Evolutionary conservation across 2,888 invertebrate species (phyloP).

Genomic region (Malthinus flaveolus): DNA sequence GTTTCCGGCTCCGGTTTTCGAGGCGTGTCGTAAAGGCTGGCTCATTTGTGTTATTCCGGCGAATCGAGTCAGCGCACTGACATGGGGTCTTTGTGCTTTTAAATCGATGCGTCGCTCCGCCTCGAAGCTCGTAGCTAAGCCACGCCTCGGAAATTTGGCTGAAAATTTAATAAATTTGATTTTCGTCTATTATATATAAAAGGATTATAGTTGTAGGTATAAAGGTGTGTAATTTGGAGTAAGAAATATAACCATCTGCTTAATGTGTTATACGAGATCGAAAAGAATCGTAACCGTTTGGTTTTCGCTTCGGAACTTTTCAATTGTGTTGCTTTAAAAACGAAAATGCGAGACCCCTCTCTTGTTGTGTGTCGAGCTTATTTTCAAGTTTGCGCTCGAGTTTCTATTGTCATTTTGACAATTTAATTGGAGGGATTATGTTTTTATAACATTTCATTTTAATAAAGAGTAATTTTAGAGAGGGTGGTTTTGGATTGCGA

Average conservation of each 20-base stretch:
- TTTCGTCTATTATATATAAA: too few relatives aligned
- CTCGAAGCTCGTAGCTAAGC: not conserved
- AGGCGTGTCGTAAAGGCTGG: conserved; percentile 12
- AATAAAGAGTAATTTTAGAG: not conserved
- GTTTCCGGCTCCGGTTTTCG: conserved; percentile 11
- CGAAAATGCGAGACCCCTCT: conserved; percentile 5
- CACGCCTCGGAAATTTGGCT: not conserved
- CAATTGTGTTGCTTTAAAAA: not conserved
- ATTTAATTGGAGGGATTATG: conserved; percentile 20
- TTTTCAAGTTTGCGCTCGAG: conserved; percentile 9
- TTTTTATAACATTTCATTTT: not conserved
- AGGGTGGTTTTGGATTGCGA: too few relatives aligned
- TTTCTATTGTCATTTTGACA: conserved; percentile 16
- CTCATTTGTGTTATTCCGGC: conserved; percentile 5
- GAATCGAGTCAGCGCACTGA: conserved; percentile 18
- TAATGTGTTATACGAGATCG: too few relatives aligned
- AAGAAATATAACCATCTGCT: conserved; percentile 13
- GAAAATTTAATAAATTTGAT: too few relatives aligned
- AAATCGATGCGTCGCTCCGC: conserved; percentile 22
- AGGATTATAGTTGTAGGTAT: too few relatives aligned
- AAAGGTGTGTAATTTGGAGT: not conserved
- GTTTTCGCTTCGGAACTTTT: not conserved
- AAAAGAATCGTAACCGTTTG: too few relatives aligned
- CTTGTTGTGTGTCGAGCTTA: conserved; percentile 11
- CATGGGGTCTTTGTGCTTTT: conserved; percentile 20